Conservation (phyloP, 2,888 invertebrate genomes). For the Choristoneura rosaceana region DNA sequence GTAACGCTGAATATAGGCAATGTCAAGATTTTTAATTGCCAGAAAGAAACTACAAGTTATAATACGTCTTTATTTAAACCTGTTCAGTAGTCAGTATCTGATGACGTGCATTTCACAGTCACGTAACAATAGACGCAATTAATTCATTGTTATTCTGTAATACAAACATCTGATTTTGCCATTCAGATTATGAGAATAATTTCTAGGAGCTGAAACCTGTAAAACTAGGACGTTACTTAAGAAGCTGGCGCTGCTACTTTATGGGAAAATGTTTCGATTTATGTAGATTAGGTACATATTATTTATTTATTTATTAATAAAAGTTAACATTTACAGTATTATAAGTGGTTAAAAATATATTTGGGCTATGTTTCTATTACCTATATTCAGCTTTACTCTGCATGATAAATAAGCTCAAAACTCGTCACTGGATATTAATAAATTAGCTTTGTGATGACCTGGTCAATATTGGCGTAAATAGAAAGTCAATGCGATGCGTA, state of each 20-base stretch:
- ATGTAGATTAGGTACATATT: too few relatives aligned
- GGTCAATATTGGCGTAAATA: constrained; percentile 35
- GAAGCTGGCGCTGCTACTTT: neutral
- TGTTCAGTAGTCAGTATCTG: neutral
- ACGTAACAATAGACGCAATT: neutral
- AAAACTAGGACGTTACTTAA: neutral
- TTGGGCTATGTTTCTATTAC: constrained; percentile 18
- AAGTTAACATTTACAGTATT: too few relatives aligned
- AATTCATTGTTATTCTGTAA: neutral
- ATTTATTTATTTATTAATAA: too few relatives aligned
- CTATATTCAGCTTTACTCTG: constrained; percentile 50
- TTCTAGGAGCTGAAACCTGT: neutral
- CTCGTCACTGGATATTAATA: constrained; percentile 65
- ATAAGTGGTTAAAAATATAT: neutral
- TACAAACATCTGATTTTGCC: neutral
- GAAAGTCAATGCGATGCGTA: neutral
- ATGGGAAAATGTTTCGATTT: neutral
- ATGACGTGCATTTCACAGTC: neutral
- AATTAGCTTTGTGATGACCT: constrained; percentile 55
- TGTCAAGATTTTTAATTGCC: neutral
- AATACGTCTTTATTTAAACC: neutral
- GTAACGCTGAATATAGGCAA: constrained; percentile 20
- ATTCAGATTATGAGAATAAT: neutral
- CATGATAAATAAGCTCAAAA: constrained; percentile 54
- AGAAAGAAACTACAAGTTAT: neutral